Conservation (phyloP, 2,888 invertebrate genomes). For the Eudasyphora cyanicolor region DNA sequence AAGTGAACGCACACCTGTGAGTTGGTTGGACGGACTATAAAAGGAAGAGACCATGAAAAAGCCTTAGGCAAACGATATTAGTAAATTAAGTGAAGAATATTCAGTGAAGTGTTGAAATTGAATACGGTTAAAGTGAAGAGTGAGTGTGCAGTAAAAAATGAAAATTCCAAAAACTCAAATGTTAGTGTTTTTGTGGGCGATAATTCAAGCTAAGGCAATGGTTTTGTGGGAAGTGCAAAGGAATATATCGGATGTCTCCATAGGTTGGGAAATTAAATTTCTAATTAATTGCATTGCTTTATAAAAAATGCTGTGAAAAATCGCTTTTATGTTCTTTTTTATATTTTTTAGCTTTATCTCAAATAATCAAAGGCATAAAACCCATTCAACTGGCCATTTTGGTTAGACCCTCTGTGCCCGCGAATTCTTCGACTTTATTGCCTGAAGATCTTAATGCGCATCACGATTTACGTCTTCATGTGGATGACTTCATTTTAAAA, state of each 20-base stretch:
- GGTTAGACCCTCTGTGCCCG: slow-evolving; percentile 49
- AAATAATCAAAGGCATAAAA: slow-evolving; percentile 76
- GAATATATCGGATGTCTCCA: slow-evolving; percentile 73
- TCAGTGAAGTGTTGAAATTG: slow-evolving; percentile 47
- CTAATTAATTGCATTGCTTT: not conserved
- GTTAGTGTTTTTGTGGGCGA: slow-evolving; percentile 35
- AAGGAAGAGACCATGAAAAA: slow-evolving; percentile 36
- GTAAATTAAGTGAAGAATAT: slow-evolving; percentile 18
- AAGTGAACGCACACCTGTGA: slow-evolving; percentile 56
- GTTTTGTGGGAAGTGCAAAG: slow-evolving; percentile 63
- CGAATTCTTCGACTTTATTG: slow-evolving; percentile 15
- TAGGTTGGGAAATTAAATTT: slow-evolving; percentile 66
- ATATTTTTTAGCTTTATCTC: slow-evolving; percentile 72
- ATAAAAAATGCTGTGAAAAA: not conserved
- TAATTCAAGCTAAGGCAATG: slow-evolving; percentile 30
- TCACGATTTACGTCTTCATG: slow-evolving; percentile 68
- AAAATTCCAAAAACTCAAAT: slow-evolving; percentile 21
- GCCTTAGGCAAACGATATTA: not conserved
- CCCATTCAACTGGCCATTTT: slow-evolving; percentile 75
- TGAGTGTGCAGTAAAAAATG: not conserved
- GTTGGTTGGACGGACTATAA: slow-evolving; percentile 15
- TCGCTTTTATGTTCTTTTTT: not conserved
- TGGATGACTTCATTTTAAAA: slow-evolving; percentile 76
- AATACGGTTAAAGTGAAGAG: slow-evolving; percentile 49
- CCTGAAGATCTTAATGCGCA: slow-evolving; percentile 41